These are phyloP conservation scores for Drosophila pseudotalamancana DNA, from an alignment of 2,888 invertebrate species.

Conservation along the genomic window DNA sequence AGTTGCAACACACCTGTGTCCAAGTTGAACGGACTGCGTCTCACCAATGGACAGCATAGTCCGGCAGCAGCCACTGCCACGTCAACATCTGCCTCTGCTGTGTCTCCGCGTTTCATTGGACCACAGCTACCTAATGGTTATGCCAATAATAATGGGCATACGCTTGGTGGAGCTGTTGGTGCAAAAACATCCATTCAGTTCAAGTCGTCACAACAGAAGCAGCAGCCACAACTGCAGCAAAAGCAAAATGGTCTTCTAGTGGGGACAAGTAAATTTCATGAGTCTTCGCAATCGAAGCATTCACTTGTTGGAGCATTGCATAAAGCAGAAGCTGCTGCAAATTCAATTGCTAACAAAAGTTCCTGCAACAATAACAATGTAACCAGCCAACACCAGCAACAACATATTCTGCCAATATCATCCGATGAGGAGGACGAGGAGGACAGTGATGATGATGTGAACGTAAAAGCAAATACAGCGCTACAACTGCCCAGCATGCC, in stretches of 20 bases:
- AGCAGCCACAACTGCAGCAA: conserved; percentile 20
- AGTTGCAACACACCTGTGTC: conserved; percentile 10
- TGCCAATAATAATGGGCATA: conserved; percentile 45
- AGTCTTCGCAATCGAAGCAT: conserved; percentile 70
- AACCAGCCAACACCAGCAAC: conserved; percentile 48
- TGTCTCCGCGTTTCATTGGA: conserved; percentile 71
- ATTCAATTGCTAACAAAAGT: conserved; percentile 76
- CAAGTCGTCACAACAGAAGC: conserved; percentile 47
- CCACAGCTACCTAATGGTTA: conserved; percentile 80
- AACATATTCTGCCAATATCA: conserved; percentile 68
- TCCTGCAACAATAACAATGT: conserved; percentile 68
- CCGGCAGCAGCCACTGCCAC: conserved; percentile 49
- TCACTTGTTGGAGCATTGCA: conserved; percentile 67
- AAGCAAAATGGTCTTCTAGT: conserved; percentile 64
- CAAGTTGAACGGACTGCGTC: conserved; percentile 69
- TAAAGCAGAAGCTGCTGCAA: conserved; percentile 69
- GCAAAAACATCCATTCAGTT: conserved; percentile 58
- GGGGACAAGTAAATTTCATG: conserved; percentile 75
- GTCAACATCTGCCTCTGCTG: conserved; percentile 64
- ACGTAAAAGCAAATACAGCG: conserved; percentile 55
- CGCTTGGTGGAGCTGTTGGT: conserved; percentile 17
- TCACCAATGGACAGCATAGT: conserved; percentile 62
- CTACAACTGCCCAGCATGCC: conserved; percentile 84
- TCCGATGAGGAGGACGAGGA: conserved; percentile 64
- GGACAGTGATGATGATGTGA: conserved; percentile 53